Evolutionary conservation across 2,888 invertebrate genomes (phyloP), one percentile per base, ranked within the genome.

Genomic region (Temnothorax ravouxi): DNA sequence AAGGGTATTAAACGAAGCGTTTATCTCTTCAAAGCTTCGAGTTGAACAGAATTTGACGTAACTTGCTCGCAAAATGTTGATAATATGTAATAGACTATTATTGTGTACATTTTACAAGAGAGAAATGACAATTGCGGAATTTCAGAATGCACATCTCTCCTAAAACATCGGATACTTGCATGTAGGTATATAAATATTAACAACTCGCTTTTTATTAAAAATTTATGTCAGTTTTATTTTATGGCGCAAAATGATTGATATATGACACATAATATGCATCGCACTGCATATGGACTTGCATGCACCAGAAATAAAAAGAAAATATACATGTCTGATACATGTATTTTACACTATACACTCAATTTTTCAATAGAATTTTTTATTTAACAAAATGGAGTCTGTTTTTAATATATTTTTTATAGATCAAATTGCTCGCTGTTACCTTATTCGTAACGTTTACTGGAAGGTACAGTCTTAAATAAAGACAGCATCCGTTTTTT

Each of bases 201-300:
- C 47, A 71, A 69, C 13, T 54, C 41, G n/a, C 25, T 72, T 18
- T 80, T 80, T 72, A 72, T 72, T 59, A n/a, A 21, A 79, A 79
- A 79, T 79, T 71, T 44, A 79, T 71, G 44, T 79, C 21, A 59
- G 18, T 80, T 59, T 59, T 5, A 47, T 72, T 80, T 80, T 25
- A 59, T 25, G n/a, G 38, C 38, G 44, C 6, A 47, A 9, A 50
- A 47, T 69, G 69, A 69, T 56, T 50, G 77, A 54, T 77, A 54
- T 77, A 72, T 13, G 72, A 25, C 44, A 79, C 47, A 59, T 71
- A 80, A 79, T 59, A 38, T 13, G 44, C 59, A 59, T 47, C 9
- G 47, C 34, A 13, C 29, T 44, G 59, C 21, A 34, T 52, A 59
- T 52, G 76, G 29, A 54, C 25, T 54, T 6, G 9, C n/a, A 54